Evolutionary conservation across 2,113 vertebrate species (phyloP), one percentile per base, ranked within the genome.

Genomic region (Menidia beryllina): DNA sequence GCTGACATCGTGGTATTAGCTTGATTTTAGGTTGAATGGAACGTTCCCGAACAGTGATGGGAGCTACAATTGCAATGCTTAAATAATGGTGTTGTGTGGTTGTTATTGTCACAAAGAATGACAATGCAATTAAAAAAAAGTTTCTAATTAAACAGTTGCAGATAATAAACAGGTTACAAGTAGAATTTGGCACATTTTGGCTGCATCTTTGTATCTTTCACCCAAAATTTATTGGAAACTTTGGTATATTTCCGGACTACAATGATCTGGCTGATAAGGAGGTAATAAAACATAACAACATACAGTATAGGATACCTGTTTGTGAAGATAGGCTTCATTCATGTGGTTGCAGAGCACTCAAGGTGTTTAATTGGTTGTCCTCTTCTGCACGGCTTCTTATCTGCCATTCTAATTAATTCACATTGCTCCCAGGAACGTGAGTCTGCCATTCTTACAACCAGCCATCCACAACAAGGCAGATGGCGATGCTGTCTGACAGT

Each of bases 1-100:
- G 68, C 30, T 75, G 68, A 74, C 80, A 71, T 67, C 41, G 57
- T n/a, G 53, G 36, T 45, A 53, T 45, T 66, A 19, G 48, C 50
- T 41, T 51, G 54, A 0, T 2, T 20, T 51, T 51, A 45, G 70
- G 64, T 61, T 23, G 58, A 52, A 63, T 56, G 53, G 24, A 45
- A 47, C 23, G 19, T 68, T 38, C 13, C 24, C 12, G 38, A 43
- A 10, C 41, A 43, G 24, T n/a, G 21, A 17, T 17, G 36, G 20
- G 15, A 41, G 38, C 5, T 19, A 58, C 17, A 45, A 45, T 1
- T 19, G 17, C 17, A 3, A 4, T 19, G 41, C 17, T 7, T 45
- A 50, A 50, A 24, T 17, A 17, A 53, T 15, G 27, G 27, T 27
- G 13, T 19, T 6, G 19, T 53, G 2, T 53, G 7, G 2, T 24